Evolutionary conservation across 2,888 invertebrate genomes (phyloP).

Genomic region (Gari tellinella): DNA sequence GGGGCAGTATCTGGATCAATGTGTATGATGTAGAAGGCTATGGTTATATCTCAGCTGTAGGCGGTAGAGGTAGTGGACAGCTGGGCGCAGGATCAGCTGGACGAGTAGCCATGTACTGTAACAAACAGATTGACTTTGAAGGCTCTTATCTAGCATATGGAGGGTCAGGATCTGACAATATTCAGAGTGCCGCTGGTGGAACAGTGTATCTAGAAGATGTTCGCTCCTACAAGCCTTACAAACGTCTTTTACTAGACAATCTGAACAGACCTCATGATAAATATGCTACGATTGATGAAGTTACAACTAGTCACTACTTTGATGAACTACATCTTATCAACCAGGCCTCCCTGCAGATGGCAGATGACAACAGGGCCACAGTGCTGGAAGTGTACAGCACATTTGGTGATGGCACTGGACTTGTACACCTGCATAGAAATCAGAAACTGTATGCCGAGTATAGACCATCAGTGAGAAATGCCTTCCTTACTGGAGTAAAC

Average conservation of each 20-base stretch:
- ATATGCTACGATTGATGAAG: slow-evolving; percentile 69
- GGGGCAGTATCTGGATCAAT: slow-evolving; percentile 71
- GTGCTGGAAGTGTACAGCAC: slow-evolving; percentile 57
- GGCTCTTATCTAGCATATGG: slow-evolving; percentile 66
- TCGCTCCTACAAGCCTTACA: slow-evolving; percentile 54
- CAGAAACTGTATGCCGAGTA: slow-evolving; percentile 66
- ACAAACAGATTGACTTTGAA: slow-evolving; percentile 58
- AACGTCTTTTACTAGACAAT: slow-evolving; percentile 68
- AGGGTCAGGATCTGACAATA: slow-evolving; percentile 48
- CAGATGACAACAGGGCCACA: slow-evolving; percentile 34
- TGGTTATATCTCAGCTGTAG: slow-evolving; percentile 64
- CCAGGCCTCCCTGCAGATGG: slow-evolving; percentile 68
- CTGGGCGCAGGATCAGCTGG: slow-evolving; percentile 73
- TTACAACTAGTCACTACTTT: slow-evolving; percentile 54
- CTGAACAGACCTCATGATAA: slow-evolving; percentile 62
- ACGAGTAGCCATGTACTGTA: slow-evolving; percentile 64
- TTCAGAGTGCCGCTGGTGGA: slow-evolving; percentile 66
- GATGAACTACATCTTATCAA: slow-evolving; percentile 71
- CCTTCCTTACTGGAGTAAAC: slow-evolving; percentile 70
- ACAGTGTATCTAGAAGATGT: slow-evolving; percentile 73
- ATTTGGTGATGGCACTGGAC: slow-evolving; percentile 69
- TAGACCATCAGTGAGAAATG: slow-evolving; percentile 61
- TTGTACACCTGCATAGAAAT: slow-evolving; percentile 65
- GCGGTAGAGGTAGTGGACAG: slow-evolving; percentile 58
- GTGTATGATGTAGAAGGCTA: slow-evolving; percentile 68